Conservation (phyloP, 2,113 vertebrate genomes). For the Mixornis gularis region DNA sequence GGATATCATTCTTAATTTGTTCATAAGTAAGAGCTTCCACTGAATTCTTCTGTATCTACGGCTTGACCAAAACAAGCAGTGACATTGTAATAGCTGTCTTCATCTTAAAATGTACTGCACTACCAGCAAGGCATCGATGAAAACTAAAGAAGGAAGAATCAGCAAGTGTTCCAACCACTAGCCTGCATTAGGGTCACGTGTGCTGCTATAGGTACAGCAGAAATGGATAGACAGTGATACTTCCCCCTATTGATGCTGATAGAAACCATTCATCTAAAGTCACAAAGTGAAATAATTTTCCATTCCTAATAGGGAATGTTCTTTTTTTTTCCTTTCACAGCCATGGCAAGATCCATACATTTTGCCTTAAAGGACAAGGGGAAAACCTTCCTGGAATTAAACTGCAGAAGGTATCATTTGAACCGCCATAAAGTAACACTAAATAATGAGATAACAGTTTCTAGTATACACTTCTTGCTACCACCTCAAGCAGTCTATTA, state of each 20-base stretch:
- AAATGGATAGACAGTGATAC: background rate
- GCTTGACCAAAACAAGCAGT: background rate
- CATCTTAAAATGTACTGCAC: background rate
- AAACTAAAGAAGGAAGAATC: background rate
- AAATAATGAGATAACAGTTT: background rate
- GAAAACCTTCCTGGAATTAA: background rate
- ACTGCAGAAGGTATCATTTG: background rate
- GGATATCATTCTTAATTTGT: background rate
- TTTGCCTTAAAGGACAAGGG: background rate
- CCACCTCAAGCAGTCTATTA: background rate
- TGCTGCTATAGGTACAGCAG: background rate
- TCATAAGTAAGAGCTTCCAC: background rate
- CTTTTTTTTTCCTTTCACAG: background rate
- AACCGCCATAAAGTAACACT: background rate
- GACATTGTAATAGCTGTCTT: background rate
- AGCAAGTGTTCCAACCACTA: background rate
- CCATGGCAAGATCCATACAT: background rate
- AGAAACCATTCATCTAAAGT: background rate
- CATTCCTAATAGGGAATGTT: background rate
- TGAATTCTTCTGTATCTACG: background rate
- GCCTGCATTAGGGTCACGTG: accelerated
- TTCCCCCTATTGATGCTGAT: background rate
- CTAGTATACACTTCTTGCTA: background rate
- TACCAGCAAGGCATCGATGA: background rate
- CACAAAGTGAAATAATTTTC: background rate